A percentile compares a stretch with the other conserved stretches of the same genome.
These are phyloP conservation scores for Myotis brandtii DNA, from an alignment of 2,113 vertebrate species.

Conservation along the genomic window DNA sequence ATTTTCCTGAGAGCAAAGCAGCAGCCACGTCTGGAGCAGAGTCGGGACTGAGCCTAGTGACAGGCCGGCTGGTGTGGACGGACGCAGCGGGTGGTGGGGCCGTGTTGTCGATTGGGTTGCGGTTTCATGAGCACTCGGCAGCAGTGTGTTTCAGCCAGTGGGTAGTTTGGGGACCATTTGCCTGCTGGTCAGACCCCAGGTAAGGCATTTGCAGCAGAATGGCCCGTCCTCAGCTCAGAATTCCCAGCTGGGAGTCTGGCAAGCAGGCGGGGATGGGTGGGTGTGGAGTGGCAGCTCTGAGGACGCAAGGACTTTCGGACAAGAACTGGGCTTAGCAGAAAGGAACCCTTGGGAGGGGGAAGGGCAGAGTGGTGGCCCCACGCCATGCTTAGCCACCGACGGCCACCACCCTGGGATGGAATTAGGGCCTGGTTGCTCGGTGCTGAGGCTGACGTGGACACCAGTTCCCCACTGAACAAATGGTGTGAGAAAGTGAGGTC, in stretches of 20 bases:
- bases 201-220: neutral
- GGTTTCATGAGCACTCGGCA: no score
- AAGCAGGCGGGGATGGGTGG: neutral
- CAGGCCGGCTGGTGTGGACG: neutral
- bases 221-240: neutral
- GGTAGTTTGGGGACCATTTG: neutral
- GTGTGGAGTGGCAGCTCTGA: no score
- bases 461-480: neutral
- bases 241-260: neutral
- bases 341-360: neutral
- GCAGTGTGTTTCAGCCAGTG: neutral
- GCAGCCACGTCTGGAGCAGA: no score
- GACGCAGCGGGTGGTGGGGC: neutral
- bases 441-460: neutral
- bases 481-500: no score
- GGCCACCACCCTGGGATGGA: neutral
- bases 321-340: neutral
- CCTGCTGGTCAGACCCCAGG: neutral
- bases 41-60: neutral
- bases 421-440: neutral
- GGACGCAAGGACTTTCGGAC: neutral
- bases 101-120: accelerated
- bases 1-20: neutral
- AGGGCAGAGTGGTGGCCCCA: accelerated
- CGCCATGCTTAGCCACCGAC: neutral